Percentiles rank a stretch among this genome's conserved stretches.
phyloP scores from a whole-genome alignment of 37 sponge, comb jelly and placozoan species.

The Chondrilla cf. caribensis region DNA sequence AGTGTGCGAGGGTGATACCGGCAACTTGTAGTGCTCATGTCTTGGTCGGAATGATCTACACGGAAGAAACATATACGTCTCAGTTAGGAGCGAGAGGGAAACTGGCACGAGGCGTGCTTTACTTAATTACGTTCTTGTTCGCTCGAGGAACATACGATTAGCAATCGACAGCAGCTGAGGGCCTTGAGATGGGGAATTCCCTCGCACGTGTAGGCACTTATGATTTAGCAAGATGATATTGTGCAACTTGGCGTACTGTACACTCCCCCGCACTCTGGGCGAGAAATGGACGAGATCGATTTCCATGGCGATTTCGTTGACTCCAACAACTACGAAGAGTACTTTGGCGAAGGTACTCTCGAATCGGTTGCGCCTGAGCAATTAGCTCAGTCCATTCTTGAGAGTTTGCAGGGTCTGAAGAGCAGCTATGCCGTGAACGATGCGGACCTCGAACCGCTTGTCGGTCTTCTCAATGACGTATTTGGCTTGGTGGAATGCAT shows the following conservation, averaged over 20 bases:
- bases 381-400: constrained; percentile 7
- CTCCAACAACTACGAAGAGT: background rate
- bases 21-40: background rate
- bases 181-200: background rate
- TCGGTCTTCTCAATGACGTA: constrained; percentile 49
- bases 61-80: too few species aligned
- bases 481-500: constrained; percentile 24
- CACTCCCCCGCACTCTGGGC: background rate
- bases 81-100: too few species aligned
- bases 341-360: background rate
- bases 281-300: constrained; percentile 9
- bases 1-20: constrained; percentile 40
- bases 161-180: background rate
- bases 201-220: background rate
- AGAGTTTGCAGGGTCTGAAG: background rate
- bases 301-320: background rate
- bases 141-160: too few species aligned
- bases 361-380: background rate
- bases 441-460: background rate
- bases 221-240: background rate
- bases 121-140: too few species aligned
- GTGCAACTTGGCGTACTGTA: background rate
- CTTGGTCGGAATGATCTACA: too few species aligned
- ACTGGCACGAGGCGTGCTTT: too few species aligned
- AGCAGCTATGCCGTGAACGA: background rate